Percentiles rank a stretch among this genome's conserved stretches.
Evolutionary conservation across 2,888 invertebrate genomes (phyloP).

Genomic region (Balanococcus diminutus): DNA sequence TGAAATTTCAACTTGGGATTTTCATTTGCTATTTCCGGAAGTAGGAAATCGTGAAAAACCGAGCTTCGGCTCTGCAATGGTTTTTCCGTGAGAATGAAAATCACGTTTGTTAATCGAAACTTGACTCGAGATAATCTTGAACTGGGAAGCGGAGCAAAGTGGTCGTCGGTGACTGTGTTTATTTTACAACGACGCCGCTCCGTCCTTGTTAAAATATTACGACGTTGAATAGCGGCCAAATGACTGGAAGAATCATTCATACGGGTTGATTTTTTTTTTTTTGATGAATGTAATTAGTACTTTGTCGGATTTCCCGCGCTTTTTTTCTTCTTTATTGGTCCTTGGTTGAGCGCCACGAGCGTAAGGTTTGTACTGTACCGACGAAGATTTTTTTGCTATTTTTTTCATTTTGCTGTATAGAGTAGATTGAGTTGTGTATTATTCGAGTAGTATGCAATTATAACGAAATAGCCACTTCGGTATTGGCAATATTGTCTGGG

Average conservation of each 20-base stretch:
- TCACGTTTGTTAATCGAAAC: not conserved
- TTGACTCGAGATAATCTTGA: too few relatives aligned
- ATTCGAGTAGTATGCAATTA: constrained; percentile 19
- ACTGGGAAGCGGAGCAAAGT: too few relatives aligned
- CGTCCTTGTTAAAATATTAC: constrained; percentile 27
- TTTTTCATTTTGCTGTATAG: not conserved
- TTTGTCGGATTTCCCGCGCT: constrained; percentile 6
- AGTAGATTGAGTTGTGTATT: not conserved
- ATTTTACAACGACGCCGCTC: not conserved
- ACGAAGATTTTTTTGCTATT: not conserved
- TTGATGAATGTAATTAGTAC: constrained; percentile 17
- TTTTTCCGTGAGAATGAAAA: not conserved
- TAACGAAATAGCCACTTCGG: not conserved
- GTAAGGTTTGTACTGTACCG: not conserved
- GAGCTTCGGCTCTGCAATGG: not conserved
- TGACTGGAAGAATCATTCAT: constrained; percentile 32
- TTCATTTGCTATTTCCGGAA: not conserved
- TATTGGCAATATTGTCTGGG: constrained; percentile 22
- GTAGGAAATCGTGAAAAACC: not conserved
- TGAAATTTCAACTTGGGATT: not conserved
- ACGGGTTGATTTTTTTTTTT: not conserved
- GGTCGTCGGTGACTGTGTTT: not conserved
- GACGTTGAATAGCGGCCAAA: constrained; percentile 28
- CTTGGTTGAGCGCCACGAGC: constrained; percentile 6
- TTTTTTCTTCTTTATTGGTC: not conserved